phyloP scores from a whole-genome alignment of 2,113 vertebrate species.

The Periophthalmodon schlosseri region DNA sequence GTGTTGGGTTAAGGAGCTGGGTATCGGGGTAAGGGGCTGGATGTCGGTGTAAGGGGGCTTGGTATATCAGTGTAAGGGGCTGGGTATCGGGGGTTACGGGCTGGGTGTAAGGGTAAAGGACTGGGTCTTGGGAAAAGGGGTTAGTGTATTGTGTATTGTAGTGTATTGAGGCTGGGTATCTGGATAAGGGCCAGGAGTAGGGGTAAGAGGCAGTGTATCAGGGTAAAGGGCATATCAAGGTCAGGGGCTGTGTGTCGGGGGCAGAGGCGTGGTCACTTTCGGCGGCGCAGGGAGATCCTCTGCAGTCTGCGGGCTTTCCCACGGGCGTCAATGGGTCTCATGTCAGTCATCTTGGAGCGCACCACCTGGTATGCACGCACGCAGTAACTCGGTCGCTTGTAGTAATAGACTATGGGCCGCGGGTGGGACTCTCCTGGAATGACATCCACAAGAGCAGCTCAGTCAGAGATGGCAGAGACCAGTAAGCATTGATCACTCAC shows the following conservation, averaged over 20 bases:
- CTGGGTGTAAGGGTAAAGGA: no score
- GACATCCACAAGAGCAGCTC: neutral
- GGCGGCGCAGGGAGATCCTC: constrained; percentile 84
- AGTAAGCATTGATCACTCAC: neutral
- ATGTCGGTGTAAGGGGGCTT: neutral
- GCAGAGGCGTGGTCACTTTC: constrained; percentile 60
- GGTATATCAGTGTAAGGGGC: neutral
- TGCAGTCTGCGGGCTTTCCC: constrained; percentile 87
- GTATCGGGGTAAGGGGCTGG: neutral
- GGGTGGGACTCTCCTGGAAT: constrained; percentile 19
- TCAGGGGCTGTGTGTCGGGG: neutral
- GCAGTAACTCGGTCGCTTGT: constrained; percentile 79
- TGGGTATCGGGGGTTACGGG: neutral
- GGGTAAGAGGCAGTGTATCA: neutral
- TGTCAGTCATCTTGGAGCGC: constrained; percentile 67
- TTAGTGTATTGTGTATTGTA: no score
- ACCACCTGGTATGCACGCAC: constrained; percentile 71
- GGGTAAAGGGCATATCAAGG: neutral
- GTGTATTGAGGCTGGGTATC: no score
- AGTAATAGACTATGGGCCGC: constrained; percentile 63
- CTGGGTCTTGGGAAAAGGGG: no score
- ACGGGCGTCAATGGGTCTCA: constrained; percentile 82
- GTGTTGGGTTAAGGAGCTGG: no score
- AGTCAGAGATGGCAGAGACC: neutral
- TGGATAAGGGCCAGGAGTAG: no score